Percentiles rank a stretch among this genome's conserved stretches.
phyloP scores from a whole-genome alignment of 2,888 invertebrate species.

The Eristalinus sepulchralis region DNA sequence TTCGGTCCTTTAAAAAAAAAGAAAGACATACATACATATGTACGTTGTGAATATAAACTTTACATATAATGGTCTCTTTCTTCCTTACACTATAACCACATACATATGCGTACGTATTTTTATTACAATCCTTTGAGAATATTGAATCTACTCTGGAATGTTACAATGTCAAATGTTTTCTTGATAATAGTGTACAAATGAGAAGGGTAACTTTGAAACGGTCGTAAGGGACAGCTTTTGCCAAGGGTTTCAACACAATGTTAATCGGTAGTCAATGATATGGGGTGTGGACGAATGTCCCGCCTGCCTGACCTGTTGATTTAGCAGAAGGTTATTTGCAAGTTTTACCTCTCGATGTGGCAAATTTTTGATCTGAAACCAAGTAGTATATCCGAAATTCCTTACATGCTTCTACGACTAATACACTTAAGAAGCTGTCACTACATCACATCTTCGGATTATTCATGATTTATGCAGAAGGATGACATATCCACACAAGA shows the following conservation, averaged over 20 bases:
- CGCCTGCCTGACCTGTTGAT: slow-evolving; percentile 59
- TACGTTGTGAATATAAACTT: too few relatives aligned
- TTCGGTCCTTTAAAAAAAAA: too few relatives aligned
- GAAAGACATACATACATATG: too few relatives aligned
- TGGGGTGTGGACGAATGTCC: slow-evolving; percentile 38
- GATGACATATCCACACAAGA: slow-evolving; percentile 54
- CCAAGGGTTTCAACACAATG: slow-evolving; percentile 58
- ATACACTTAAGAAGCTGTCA: slow-evolving; percentile 64
- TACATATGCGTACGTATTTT: background rate
- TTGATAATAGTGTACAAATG: slow-evolving; percentile 56
- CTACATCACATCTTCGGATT: slow-evolving; percentile 51
- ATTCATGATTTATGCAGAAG: slow-evolving; percentile 66
- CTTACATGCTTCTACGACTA: slow-evolving; percentile 47
- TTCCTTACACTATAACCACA: too few relatives aligned
- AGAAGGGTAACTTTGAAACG: slow-evolving; percentile 53
- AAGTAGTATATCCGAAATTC: slow-evolving; percentile 59
- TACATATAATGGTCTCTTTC: too few relatives aligned
- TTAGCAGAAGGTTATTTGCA: background rate
- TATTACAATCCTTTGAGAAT: slow-evolving; percentile 14
- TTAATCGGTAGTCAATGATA: slow-evolving; percentile 69
- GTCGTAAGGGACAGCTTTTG: slow-evolving; percentile 47
- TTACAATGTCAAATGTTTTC: slow-evolving; percentile 31
- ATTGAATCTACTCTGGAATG: slow-evolving; percentile 24
- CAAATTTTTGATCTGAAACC: slow-evolving; percentile 48
- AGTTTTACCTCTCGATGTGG: slow-evolving; percentile 20